Base-by-base conservation (phyloP, 1,140 invertebrate genomes). In the Magallana ariakensis region DNA sequence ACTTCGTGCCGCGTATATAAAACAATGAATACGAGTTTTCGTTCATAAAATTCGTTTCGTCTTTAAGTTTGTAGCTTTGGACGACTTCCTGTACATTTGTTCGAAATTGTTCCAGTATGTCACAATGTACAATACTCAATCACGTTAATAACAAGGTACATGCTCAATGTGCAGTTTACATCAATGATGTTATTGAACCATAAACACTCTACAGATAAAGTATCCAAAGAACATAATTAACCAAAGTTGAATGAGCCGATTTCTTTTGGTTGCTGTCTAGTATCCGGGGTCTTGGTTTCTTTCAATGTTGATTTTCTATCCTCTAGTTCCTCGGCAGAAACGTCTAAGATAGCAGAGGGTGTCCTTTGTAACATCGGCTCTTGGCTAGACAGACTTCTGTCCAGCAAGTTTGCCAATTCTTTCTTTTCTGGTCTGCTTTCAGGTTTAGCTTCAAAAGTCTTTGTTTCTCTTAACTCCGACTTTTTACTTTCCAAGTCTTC, bases 261-360 rank as follows among this genome's bases (percentile, higher is more conserved):
- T 75, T 75, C 22, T 26, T 26, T 75, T 3, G 66, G 66, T 33
- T 75, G 66, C 33, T 75, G 66, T 26, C 22, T 19, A 13, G 66
- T 26, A 11, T 75, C 66, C 9, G 66, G 13, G 0, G 66, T 26
- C 66, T 22, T 75, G 9, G 22, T 75, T 26, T 75, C 66, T 26
- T 75, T 75, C 22, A 75, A 33, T 26, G 66, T 22, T 75, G 66
- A 75, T 75, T 75, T 75, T 26, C 66, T 75, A 13, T 75, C 66
- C 11, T 75, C 66, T 13, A 75, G 66, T 33, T 75, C 66, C 9
- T 33, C 66, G 15, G 66, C 19, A 26, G 66, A 75, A 19, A 75
- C 66, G 33, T 75, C 66, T 13, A 75, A 26, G 13, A 75, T 26
- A 9, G 66, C 66, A 26, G 66, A 75, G 26, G 66, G 66, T 2